A percentile compares a stretch with the other conserved stretches of the same genome.
Conservation (phyloP, 2,797 vertebrate species). For the Pachyuromys duprasi region DNA sequence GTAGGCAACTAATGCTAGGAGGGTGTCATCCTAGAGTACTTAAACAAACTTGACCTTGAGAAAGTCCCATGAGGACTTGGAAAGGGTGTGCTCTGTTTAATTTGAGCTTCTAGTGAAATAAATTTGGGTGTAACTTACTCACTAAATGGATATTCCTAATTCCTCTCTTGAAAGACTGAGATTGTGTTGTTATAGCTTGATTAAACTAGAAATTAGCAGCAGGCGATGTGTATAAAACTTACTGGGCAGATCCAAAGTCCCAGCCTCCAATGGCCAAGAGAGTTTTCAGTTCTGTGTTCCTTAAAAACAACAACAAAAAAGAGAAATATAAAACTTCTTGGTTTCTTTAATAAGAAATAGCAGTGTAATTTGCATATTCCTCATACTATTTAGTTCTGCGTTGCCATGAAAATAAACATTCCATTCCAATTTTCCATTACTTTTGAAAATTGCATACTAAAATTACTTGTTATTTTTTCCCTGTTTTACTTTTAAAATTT, state of each 20-base stretch:
- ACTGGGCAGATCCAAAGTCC: slow-evolving; percentile 88
- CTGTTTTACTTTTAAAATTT: no score
- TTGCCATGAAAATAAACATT: not conserved
- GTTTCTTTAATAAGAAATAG: not conserved
- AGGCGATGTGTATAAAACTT: not conserved
- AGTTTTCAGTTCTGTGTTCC: slow-evolving; percentile 89
- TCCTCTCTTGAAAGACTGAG: not conserved
- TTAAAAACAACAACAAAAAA: slow-evolving; percentile 67
- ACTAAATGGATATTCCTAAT: not conserved
- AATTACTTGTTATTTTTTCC: not conserved
- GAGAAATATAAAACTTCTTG: not conserved
- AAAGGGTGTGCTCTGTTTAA: not conserved
- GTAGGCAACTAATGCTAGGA: not conserved
- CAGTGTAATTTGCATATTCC: not conserved
- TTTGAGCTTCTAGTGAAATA: not conserved
- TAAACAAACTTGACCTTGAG: not conserved
- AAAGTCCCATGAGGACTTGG: not conserved
- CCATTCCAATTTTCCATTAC: not conserved
- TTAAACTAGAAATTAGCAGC: not conserved
- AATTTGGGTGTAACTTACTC: not conserved
- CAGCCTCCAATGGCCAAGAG: slow-evolving; percentile 89
- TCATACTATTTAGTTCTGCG: not conserved
- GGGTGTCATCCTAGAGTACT: not conserved
- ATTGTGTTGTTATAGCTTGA: not conserved
- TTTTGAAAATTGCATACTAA: not conserved